Evolutionary conservation across 2,888 invertebrate genomes (phyloP).

Genomic region (Cryptus armator): DNA sequence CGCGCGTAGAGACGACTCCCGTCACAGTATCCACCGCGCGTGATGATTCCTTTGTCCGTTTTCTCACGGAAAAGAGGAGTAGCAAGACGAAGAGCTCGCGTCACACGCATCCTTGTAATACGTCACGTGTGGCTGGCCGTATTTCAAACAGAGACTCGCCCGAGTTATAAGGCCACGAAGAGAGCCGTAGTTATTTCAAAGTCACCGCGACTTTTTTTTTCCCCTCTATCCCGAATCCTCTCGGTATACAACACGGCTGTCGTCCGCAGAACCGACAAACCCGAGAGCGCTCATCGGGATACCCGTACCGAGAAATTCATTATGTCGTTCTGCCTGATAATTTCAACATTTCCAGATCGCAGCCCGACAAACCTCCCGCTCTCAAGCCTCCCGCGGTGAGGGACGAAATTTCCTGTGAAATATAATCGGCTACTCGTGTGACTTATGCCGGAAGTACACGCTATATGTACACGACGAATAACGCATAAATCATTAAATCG

Average conservation of each 20-base stretch:
- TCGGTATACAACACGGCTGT: conserved; percentile 3
- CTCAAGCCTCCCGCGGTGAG: conserved; percentile 20
- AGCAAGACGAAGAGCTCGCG: conserved; percentile 28
- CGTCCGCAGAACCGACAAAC: conserved; percentile 38
- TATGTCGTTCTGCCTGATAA: conserved; percentile 69
- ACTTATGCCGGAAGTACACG: conserved; percentile 55
- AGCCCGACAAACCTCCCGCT: conserved; percentile 52
- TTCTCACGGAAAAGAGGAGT: conserved; percentile 55
- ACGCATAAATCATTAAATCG: conserved; percentile 27
- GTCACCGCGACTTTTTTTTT: conserved; percentile 45
- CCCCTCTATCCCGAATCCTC: conserved; percentile 6
- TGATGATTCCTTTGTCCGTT: conserved; percentile 67
- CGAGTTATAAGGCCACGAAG: conserved; percentile 29
- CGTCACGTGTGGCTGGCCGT: conserved; percentile 43
- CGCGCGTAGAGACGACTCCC: conserved; percentile 66
- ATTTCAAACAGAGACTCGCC: conserved; percentile 38
- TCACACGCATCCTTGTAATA: conserved; percentile 25
- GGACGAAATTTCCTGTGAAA: conserved; percentile 64
- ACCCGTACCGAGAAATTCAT: conserved; percentile 68
- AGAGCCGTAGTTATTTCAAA: conserved; percentile 58
- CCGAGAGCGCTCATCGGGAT: conserved; percentile 59
- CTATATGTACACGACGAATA: neutral
- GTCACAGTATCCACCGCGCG: conserved; percentile 65
- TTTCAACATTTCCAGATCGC: conserved; percentile 62
- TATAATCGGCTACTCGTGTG: conserved; percentile 61